These are phyloP conservation scores for Terrapene triunguis DNA, from an alignment of 2,113 vertebrate species.

Conservation along the genomic window DNA sequence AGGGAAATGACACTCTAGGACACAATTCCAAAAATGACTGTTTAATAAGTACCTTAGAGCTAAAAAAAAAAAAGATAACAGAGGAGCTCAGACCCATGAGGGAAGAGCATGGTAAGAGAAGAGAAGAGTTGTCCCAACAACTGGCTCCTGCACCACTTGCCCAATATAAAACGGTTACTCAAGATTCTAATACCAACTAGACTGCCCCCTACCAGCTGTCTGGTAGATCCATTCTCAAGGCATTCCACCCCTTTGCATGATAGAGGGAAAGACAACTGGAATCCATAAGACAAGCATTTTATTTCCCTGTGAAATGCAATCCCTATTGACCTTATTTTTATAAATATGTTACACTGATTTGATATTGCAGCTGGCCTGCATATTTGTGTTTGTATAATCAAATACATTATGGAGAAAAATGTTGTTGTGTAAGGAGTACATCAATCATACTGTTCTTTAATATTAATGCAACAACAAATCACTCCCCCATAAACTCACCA, in stretches of 20 bases:
- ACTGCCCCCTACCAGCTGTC: background rate
- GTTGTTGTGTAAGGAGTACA: constrained; percentile 13
- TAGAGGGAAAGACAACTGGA: background rate
- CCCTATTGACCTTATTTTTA: background rate
- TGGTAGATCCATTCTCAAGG: background rate
- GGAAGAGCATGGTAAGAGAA: rapidly evolving
- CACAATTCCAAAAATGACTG: background rate
- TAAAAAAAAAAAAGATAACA: background rate
- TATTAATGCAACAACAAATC: background rate
- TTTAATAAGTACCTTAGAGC: background rate
- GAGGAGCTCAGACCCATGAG: background rate
- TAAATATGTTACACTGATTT: background rate
- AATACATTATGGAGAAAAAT: background rate
- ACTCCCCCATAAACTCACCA: constrained; percentile 25
- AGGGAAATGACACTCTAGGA: background rate
- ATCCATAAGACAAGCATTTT: background rate
- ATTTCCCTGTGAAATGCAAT: background rate
- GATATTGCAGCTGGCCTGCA: background rate
- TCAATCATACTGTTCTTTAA: constrained; percentile 40
- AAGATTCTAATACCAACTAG: background rate
- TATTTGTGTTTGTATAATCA: constrained; percentile 9
- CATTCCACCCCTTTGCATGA: background rate
- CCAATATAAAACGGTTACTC: background rate
- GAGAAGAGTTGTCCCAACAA: background rate
- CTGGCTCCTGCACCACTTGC: background rate